Conservation (phyloP, 2,113 vertebrate genomes). For the Tylochromis polylepis region DNA sequence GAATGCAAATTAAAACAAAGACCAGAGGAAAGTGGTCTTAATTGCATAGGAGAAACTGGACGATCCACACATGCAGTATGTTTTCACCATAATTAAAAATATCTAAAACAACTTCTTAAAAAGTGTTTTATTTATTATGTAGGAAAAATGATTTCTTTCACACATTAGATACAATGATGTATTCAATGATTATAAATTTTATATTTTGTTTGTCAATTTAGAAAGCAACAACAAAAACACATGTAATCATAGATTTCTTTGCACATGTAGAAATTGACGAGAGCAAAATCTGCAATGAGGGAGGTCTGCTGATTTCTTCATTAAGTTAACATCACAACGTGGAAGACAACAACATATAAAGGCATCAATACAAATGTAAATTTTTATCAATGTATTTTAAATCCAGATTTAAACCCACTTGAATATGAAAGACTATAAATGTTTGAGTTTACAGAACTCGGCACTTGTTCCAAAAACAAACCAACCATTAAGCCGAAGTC, state of each 20-base stretch:
- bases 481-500: background rate
- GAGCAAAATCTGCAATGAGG: background rate
- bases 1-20: background rate
- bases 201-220: background rate
- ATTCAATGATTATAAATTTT: background rate
- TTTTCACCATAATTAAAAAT: background rate
- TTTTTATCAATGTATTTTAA: background rate
- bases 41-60: background rate
- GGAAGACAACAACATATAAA: background rate
- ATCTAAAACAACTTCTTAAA: background rate
- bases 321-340: background rate
- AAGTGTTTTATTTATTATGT: background rate
- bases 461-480: background rate
- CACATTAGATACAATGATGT: background rate
- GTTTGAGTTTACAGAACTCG: background rate
- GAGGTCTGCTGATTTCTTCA: background rate
- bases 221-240: background rate
- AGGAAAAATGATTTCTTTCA: background rate
- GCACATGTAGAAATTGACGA: background rate
- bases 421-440: background rate
- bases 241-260: background rate
- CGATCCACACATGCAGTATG: background rate
- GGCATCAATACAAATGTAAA: background rate
- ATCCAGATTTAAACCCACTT: background rate
- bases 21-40: background rate